Evolutionary conservation across 2,113 vertebrate species (phyloP), one percentile per base, ranked within the genome.

Genomic region (Alligator mississippiensis): DNA sequence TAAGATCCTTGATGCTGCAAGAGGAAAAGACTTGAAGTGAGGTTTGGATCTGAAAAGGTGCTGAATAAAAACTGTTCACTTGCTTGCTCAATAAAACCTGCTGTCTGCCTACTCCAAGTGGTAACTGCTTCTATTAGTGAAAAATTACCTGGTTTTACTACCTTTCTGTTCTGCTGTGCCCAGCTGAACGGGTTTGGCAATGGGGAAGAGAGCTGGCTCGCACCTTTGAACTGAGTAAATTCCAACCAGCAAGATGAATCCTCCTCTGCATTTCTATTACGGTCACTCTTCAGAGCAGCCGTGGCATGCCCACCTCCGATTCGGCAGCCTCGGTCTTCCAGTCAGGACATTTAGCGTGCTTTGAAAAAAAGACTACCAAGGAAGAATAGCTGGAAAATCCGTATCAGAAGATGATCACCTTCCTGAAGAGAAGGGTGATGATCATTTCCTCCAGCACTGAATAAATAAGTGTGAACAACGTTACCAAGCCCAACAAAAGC

Each of bases 31-130:
- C 13, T 30, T 86, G 27, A 30, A 0, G 1, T 16, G 6, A 21
- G 19, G 28, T 11, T 1, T 0, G 24, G 18, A 24, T 10, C 63
- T 68, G 74, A 61, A 61, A 77, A 72, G 57, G 22, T 47, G 47
- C 47, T 47, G 74, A 85, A 59, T 3, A 76, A 0, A 84, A 1
- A 38, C 0, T 21, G 6, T 47, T 54, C 72, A 34, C 81, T 77
- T 11, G 38, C 13, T 68, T 13, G 90, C 77, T 47, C 47, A 18
- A 24, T 34, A 77, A 75, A 3, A 74, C 63, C 90, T 74, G 78
- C 85, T 47, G 72, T 77, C 0, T 4, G 27, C 47, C 1, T 1
- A 24, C 1, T 0, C 0, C 0, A 30, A 89, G 80, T 74, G 15
- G 88, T 10, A 84, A 25, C 59, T 63, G 88, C 80, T 76, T 87